A percentile compares a stretch with the other conserved stretches of the same genome.
phyloP scores from a whole-genome alignment of 2,797 vertebrate species.

The Hirundo rustica region DNA sequence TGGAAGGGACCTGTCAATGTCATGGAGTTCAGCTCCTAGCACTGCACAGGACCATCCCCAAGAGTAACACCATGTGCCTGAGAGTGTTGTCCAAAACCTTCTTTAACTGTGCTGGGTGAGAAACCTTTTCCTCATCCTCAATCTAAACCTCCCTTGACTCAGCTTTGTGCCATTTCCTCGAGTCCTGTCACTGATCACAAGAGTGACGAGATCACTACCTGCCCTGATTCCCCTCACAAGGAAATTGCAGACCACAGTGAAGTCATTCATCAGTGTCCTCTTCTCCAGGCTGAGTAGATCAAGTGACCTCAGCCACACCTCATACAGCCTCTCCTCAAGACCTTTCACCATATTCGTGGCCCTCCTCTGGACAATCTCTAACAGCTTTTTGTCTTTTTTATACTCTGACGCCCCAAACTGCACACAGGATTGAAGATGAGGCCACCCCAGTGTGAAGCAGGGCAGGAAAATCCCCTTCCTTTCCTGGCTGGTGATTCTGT shows the following conservation, averaged over 20 bases:
- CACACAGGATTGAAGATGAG: not conserved
- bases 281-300: not conserved
- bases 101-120: not conserved
- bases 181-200: not conserved
- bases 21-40: not conserved
- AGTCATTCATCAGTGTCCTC: not conserved
- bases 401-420: not conserved
- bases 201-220: not conserved
- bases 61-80: too few relatives aligned
- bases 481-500: accelerated
- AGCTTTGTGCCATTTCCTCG: accelerated
- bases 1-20: not conserved
- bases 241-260: too few relatives aligned
- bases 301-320: not conserved
- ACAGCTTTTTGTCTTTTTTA: not conserved
- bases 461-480: not conserved
- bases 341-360: accelerated
- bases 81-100: not conserved
- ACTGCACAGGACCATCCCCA: not conserved
- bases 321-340: not conserved
- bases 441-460: not conserved
- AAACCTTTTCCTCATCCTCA: not conserved
- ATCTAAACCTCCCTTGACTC: not conserved
- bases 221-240: not conserved
- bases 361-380: not conserved